Evolutionary conservation across 2,888 invertebrate genomes (phyloP).

Genomic region (Pammene fasciana): DNA sequence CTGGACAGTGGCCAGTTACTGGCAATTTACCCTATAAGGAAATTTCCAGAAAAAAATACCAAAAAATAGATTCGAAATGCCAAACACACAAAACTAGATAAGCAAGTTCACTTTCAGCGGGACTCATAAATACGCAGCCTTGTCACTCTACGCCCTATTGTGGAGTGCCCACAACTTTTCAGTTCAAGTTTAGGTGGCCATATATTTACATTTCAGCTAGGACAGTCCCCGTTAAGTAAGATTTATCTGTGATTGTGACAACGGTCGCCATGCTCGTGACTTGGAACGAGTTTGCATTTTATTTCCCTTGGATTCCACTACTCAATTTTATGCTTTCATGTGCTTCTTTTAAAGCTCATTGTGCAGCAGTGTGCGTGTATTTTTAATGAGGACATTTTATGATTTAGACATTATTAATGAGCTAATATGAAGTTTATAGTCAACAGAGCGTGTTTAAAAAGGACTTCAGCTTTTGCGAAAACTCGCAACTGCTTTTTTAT

Average conservation of each 20-base stretch:
- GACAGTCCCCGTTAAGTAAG: slow-evolving; percentile 49
- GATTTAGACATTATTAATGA: background rate
- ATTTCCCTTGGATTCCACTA: background rate
- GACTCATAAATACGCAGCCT: slow-evolving; percentile 22
- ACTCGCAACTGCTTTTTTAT: too few species aligned
- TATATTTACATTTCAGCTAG: slow-evolving; percentile 51
- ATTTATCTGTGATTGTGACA: slow-evolving; percentile 47
- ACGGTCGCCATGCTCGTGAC: slow-evolving; percentile 19
- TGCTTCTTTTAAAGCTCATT: background rate
- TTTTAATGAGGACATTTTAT: background rate
- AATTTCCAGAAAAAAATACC: background rate
- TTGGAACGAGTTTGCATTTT: slow-evolving; percentile 29
- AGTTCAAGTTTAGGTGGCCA: slow-evolving; percentile 48
- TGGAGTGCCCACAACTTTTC: slow-evolving; percentile 47
- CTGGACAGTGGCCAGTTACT: too few species aligned
- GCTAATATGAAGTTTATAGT: too few species aligned
- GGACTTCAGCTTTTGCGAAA: too few species aligned
- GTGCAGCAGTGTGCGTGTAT: background rate
- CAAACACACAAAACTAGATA: slow-evolving; percentile 9
- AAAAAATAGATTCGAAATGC: background rate
- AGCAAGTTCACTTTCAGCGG: slow-evolving; percentile 18
- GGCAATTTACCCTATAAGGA: too few species aligned
- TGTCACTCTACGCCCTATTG: slow-evolving; percentile 43
- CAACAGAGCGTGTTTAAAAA: too few species aligned
- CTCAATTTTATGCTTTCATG: slow-evolving; percentile 4